These are phyloP conservation scores for Stenodera caucasica DNA, from an alignment of 2,888 invertebrate genomes.

Conservation along the genomic window DNA sequence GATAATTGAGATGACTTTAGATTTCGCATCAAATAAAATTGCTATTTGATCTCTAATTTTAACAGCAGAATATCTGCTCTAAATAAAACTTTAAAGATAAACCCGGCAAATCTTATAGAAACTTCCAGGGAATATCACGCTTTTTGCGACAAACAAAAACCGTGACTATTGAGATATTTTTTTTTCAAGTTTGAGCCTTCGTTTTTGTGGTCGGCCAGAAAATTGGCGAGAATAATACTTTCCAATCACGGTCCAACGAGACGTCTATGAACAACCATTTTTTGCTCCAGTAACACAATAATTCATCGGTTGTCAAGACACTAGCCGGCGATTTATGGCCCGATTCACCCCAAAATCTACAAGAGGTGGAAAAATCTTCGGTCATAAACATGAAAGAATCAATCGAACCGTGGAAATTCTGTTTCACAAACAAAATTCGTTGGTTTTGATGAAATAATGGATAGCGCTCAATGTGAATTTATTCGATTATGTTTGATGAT, in stretches of 20 bases:
- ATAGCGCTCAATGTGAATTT: too few species aligned
- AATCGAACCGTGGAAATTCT: too few species aligned
- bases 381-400: too few species aligned
- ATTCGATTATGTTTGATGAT: too few species aligned
- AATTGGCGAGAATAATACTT: slow-evolving; percentile 1
- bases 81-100: too few species aligned
- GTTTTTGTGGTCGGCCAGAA: neutral
- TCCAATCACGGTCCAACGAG: slow-evolving; percentile 1
- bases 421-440: too few species aligned
- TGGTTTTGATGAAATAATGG: too few species aligned
- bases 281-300: neutral
- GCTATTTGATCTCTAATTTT: too few species aligned
- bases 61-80: too few species aligned
- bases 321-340: neutral
- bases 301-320: slow-evolving; percentile 4
- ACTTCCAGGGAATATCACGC: too few species aligned
- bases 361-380: too few species aligned
- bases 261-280: neutral
- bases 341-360: neutral
- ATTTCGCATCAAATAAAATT: neutral
- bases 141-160: neutral
- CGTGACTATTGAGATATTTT: neutral
- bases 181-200: neutral
- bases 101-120: too few species aligned
- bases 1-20: neutral